Conservation (phyloP, 92 coral and sea anemone species). For the Zoanthus solanderi region DNA sequence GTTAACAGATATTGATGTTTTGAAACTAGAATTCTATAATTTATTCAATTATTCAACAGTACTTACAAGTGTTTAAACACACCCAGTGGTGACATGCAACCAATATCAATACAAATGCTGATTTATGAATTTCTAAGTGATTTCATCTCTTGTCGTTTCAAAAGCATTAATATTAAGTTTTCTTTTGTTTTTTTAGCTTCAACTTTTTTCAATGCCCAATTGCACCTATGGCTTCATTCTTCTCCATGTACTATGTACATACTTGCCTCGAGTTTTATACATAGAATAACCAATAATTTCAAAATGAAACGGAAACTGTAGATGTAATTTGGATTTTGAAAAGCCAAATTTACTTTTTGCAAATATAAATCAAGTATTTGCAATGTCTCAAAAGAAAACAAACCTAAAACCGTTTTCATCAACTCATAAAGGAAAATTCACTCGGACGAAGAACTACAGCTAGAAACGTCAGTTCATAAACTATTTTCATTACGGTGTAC, state of each 20-base stretch:
- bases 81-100: conserved; percentile 15
- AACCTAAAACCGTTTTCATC: too few species aligned
- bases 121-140: conserved; percentile 5
- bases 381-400: not conserved
- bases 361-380: not conserved
- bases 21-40: not conserved
- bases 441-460: too few species aligned
- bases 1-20: not conserved
- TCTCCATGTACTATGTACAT: not conserved
- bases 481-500: too few species aligned
- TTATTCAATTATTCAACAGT: not conserved
- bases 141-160: not conserved
- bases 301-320: not conserved
- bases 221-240: not conserved
- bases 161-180: not conserved
- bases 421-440: too few species aligned
- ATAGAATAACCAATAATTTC: not conserved
- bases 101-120: conserved; percentile 7
- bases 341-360: not conserved
- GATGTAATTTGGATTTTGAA: not conserved
- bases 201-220: not conserved
- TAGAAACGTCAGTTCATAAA: too few species aligned
- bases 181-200: not conserved
- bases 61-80: not conserved
- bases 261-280: not conserved